Base-by-base conservation (phyloP, 2,888 invertebrate species). In the Macrophya alboannulata region DNA sequence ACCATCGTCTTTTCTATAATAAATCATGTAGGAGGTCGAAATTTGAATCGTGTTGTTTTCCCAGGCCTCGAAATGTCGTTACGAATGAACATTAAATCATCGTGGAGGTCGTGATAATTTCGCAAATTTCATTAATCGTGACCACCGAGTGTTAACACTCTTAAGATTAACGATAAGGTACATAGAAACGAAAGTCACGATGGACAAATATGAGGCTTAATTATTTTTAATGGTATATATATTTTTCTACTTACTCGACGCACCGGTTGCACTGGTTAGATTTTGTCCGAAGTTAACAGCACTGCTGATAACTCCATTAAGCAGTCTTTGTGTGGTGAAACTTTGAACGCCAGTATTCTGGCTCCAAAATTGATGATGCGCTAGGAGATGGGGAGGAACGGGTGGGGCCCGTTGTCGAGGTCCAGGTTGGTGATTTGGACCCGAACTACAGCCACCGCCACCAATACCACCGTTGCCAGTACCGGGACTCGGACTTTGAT, bases 341-440 rank as follows among this genome's bases (percentile, higher is more conserved):
- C 92, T 92, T 86, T 91, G 92, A n/a, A 92, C 92, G 81, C 90
- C 90, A 87, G 91, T 90, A 86, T 91, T 92, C 84, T 92, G 93
- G 85, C 93, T 90, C 93, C 93, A 93, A 87, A 93, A 93, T 84
- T 93, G 93, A 87, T 94, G 95, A 90, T 95, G 95, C 4, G 94
- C 94, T 87, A 95, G 88, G 65, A 95, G 93, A 85, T 95, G 92
- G 51, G 94, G 94, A 86, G 95, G 95, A 89, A 95, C 92, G 94
- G 96, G 90, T 91, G 95, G 92, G 92, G 95, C 91, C 74, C 93
- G 89, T 65, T 92, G 89, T 89, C 92, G 91, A 82, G 91, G 89
- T 88, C 82, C 85, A 85, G 89, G 90, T 55, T 71, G 81, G 84
- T 85, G 84, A 79, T 84, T 74, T 71, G 65, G 17, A 45, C 84